Conservation (phyloP, 2,888 invertebrate genomes). For the Dryobota labecula region DNA sequence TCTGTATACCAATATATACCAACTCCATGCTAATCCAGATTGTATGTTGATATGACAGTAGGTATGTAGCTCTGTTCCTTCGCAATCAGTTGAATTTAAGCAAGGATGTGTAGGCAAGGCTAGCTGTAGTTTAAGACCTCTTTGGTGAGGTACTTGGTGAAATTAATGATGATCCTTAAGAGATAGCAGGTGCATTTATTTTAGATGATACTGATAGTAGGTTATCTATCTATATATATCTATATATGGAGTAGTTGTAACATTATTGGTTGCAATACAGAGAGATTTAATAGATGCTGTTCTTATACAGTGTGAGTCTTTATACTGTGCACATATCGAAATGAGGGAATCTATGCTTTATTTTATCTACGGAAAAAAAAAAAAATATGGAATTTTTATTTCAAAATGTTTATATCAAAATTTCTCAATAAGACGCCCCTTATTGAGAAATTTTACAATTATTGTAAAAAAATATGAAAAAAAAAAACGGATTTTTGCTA, state of each 20-base stretch:
- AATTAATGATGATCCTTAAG: not conserved
- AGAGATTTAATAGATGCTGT: no score
- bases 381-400: no score
- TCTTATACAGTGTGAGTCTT: no score
- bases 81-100: constrained; percentile 54
- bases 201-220: not conserved
- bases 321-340: no score
- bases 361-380: no score
- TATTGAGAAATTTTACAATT: no score
- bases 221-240: no score
- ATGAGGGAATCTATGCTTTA: no score
- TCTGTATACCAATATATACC: constrained; percentile 2
- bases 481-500: no score
- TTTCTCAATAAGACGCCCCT: no score
- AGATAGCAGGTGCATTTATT: not conserved
- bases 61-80: constrained; percentile 19
- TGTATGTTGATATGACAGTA: constrained; percentile 19
- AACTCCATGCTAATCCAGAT: constrained; percentile 39
- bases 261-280: not conserved
- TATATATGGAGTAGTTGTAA: accelerated
- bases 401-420: no score
- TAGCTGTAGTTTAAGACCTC: not conserved
- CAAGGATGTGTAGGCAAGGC: not conserved
- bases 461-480: no score
- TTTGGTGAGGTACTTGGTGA: not conserved